These are phyloP conservation scores for Gari tellinella DNA, from an alignment of 2,888 invertebrate species.

Conservation along the genomic window DNA sequence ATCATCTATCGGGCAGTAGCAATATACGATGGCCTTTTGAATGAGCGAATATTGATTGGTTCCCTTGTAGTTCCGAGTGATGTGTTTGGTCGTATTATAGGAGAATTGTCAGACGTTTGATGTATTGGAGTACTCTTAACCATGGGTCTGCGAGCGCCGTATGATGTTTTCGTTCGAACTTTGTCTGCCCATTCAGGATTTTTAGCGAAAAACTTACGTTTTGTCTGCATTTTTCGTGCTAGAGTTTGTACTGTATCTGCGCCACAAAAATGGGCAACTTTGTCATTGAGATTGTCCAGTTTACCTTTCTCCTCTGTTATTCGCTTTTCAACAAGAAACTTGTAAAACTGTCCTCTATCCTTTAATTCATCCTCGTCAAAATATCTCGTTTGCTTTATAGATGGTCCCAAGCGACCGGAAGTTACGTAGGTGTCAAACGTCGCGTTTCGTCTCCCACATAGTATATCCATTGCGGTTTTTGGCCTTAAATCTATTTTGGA, in stretches of 20 bases:
- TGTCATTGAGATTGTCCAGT: conserved; percentile 38
- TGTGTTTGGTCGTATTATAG: background rate
- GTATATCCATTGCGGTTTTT: conserved; percentile 55
- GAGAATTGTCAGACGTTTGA: background rate
- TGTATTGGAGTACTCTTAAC: background rate
- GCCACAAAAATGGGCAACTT: conserved; percentile 55
- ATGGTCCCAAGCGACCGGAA: conserved; percentile 47
- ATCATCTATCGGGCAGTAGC: conserved; percentile 9
- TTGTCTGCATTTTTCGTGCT: conserved; percentile 37
- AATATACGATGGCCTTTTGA: conserved; percentile 26
- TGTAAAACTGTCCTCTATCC: conserved; percentile 52
- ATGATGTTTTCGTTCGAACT: background rate
- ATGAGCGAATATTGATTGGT: conserved; percentile 21
- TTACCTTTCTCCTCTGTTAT: conserved; percentile 50
- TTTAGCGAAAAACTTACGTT: conserved; percentile 30
- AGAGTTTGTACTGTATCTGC: conserved; percentile 56
- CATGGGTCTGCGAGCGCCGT: background rate
- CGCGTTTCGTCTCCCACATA: conserved; percentile 22
- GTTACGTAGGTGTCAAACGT: conserved; percentile 33
- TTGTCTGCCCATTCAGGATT: conserved; percentile 31
- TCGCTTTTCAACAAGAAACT: conserved; percentile 43
- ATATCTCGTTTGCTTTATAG: conserved; percentile 39
- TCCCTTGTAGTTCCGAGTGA: background rate
- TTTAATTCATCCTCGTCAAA: conserved; percentile 60
- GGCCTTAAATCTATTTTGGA: conserved; percentile 59